These are phyloP conservation scores for Cyprinodon diabolis DNA, from an alignment of 2,797 vertebrate species.

Conservation along the genomic window DNA sequence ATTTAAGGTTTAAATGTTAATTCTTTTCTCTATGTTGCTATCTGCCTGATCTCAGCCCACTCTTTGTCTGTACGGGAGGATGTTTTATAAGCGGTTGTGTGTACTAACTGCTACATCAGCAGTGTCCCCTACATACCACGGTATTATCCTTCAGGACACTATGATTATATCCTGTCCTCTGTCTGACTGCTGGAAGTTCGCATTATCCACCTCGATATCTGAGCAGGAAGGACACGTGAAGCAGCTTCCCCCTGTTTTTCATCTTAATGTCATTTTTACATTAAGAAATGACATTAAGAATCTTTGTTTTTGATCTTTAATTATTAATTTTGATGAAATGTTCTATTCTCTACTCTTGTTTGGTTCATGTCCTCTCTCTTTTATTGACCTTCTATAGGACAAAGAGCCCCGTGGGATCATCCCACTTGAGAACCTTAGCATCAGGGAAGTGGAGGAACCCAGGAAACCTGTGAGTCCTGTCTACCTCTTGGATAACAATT, in stretches of 20 bases:
- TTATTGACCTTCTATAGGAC: conserved; percentile 79
- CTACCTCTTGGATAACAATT: conserved; percentile 14
- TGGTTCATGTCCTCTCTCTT: conserved; percentile 10
- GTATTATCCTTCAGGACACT: conserved; percentile 66
- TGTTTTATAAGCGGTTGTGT: conserved; percentile 37
- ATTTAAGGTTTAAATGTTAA: neutral
- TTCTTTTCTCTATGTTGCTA: neutral
- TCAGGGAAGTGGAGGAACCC: conserved; percentile 96
- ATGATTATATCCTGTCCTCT: conserved; percentile 66
- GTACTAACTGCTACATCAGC: conserved; percentile 62
- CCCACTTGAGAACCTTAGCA: conserved; percentile 95
- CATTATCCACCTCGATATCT: conserved; percentile 38
- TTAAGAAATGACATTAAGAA: neutral
- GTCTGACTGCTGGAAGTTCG: conserved; percentile 43
- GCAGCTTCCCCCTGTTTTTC: neutral
- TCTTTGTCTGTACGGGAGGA: conserved; percentile 12
- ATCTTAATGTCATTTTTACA: neutral
- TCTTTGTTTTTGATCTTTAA: neutral
- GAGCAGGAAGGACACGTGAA: conserved; percentile 16
- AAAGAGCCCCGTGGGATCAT: conserved; percentile 98
- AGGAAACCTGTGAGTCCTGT: conserved; percentile 89
- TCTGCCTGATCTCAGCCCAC: neutral
- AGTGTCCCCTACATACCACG: conserved; percentile 54
- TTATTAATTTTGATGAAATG: conserved; percentile 5
- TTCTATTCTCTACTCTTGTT: conserved; percentile 22